Evolutionary conservation across 2,113 vertebrate species (phyloP).

Genomic region (Turnix velox): DNA sequence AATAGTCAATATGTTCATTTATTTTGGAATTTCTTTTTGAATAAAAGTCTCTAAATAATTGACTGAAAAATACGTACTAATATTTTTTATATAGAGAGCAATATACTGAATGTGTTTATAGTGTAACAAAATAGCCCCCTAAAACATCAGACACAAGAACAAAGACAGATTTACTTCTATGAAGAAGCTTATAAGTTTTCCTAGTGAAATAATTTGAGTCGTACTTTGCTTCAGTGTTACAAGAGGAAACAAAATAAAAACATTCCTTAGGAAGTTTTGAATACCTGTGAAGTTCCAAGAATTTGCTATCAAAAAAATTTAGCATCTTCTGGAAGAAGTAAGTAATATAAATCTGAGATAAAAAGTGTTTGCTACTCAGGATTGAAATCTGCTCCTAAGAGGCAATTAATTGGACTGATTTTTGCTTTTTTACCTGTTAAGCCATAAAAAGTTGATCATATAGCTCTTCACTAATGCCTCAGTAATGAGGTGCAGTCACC

Average conservation of each 20-base stretch:
- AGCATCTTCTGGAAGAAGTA: background rate
- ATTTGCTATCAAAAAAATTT: background rate
- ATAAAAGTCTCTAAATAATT: background rate
- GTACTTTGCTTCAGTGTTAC: background rate
- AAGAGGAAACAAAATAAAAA: slow-evolving; percentile 4
- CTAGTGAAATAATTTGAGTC: background rate
- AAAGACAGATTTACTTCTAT: background rate
- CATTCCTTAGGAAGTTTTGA: slow-evolving; percentile 1
- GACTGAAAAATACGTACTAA: background rate
- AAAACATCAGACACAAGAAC: background rate
- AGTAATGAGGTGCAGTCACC: background rate
- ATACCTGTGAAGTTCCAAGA: background rate
- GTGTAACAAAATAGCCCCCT: background rate
- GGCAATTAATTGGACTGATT: background rate
- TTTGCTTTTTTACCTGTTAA: background rate
- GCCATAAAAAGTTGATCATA: background rate
- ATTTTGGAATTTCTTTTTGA: background rate
- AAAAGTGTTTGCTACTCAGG: background rate
- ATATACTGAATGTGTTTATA: background rate
- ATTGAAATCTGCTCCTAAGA: background rate
- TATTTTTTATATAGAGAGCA: background rate
- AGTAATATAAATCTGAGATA: background rate
- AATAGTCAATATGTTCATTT: background rate
- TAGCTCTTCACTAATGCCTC: background rate
- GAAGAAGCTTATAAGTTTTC: background rate